A percentile compares a stretch with the other conserved stretches of the same genome.
Conservation (phyloP, 1,140 invertebrate species). For the Xylocopa sonorina region DNA sequence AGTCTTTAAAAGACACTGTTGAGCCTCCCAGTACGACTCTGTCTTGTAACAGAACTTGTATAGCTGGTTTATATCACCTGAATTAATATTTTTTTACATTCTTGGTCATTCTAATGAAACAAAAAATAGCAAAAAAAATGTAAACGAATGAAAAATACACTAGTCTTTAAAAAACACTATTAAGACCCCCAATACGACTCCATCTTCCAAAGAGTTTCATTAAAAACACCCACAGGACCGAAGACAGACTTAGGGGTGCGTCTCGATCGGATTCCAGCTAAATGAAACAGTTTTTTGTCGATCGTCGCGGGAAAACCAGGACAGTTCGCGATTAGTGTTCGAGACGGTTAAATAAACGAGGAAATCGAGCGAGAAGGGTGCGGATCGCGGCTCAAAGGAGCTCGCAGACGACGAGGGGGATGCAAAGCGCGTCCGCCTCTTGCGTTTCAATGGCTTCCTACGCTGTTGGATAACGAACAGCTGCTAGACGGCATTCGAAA, state of each 20-base stretch:
- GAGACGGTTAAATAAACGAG: constrained; percentile 40
- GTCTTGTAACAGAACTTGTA: too few relatives aligned
- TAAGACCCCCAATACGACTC: background rate
- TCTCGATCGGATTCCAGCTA: constrained; percentile 2
- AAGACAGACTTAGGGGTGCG: background rate
- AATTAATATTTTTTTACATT: too few relatives aligned
- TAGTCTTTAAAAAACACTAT: too few relatives aligned
- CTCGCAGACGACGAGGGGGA: constrained; percentile 38
- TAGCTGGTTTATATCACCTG: too few relatives aligned
- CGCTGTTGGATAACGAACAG: constrained; percentile 57
- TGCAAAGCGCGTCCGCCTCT: constrained; percentile 33
- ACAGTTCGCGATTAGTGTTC: constrained; percentile 18
- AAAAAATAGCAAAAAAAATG: too few relatives aligned
- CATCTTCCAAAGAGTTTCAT: background rate
- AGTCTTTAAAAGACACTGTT: too few relatives aligned
- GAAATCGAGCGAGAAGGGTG: constrained; percentile 3
- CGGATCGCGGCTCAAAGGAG: constrained; percentile 43
- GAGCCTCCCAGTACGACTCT: too few relatives aligned
- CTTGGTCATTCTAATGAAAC: too few relatives aligned
- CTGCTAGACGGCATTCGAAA: constrained; percentile 32
- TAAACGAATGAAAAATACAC: too few relatives aligned
- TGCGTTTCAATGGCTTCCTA: constrained; percentile 45
- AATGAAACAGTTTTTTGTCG: constrained; percentile 9
- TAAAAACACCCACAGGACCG: background rate
- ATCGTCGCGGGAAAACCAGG: constrained; percentile 13